Base-by-base conservation (phyloP, 2,888 invertebrate species). In the Cyaniris semiargus region DNA sequence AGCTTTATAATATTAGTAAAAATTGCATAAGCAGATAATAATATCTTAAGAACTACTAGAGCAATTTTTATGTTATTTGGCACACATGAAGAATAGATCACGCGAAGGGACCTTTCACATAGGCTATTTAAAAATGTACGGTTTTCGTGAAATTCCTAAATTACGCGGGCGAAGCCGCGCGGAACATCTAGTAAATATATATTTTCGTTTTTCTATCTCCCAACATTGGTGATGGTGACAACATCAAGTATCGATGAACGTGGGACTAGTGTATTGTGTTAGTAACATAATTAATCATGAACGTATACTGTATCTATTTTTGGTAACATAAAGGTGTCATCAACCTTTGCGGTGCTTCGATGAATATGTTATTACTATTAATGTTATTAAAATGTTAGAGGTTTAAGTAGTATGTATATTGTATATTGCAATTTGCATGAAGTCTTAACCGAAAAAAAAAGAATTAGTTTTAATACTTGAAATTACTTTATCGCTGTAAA, bases 211-310 rank as follows among this genome's bases (percentile, higher is more conserved):
- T 38, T 38, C 38, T 38, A 10, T 44, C 44, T 44, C 44, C 44
- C 44, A 44, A 44, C 44, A 44, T 44, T 44, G 44, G 44, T 44
- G 44, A 44, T 44, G 44, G 44, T 44, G 10, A 44, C 44, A 44
- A 44, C 44, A 44, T 44, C 38, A 13, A 44, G 60, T 23, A 23
- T 60, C 13, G 60, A 23, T 23, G 8, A 4, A 13, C 23, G 23
- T 53, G 15, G 53, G 21, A 21, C 23, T 13, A 60, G 60, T 23
- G 60, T 60, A 23, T 60, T 60, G 23, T 60, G 10, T 23, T 21
- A 13, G 60, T 60, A 21, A 60, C 60, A 23, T 77, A 21, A 71
- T 74, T 13, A 71, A 34, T 60, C n/a, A 77, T 23, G 70, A 31
- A 31, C 31, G 27, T 31, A n/a, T 5, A 3, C 5, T 3, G 27